A percentile compares a stretch with the other conserved stretches of the same genome.
Conservation (phyloP, 2,113 vertebrate species). For the Bubalus kerabau region DNA sequence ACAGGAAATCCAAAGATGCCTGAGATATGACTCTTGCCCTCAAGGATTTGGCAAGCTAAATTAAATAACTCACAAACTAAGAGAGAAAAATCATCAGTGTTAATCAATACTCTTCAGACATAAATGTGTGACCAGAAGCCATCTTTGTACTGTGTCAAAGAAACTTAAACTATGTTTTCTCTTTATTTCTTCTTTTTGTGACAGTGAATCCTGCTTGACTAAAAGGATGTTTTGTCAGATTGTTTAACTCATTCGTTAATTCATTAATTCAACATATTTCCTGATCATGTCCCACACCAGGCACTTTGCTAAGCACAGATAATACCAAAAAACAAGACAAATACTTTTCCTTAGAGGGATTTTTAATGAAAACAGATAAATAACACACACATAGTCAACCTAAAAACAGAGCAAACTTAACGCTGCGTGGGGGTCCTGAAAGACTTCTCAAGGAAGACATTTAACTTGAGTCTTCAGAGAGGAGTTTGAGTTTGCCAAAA, state of each 20-base stretch:
- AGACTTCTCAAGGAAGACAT: background rate
- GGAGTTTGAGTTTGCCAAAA: background rate
- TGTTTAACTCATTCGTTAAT: background rate
- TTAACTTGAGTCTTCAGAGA: background rate
- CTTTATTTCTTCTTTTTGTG: background rate
- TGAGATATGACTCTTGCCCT: background rate
- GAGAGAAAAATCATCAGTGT: background rate
- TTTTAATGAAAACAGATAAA: slow-evolving; percentile 38
- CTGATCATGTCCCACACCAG: background rate
- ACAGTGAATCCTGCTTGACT: background rate
- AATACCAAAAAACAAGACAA: background rate
- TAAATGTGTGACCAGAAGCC: background rate
- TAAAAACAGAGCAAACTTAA: background rate
- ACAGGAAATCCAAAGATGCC: background rate
- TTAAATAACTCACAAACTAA: background rate
- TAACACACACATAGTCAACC: background rate
- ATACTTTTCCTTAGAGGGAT: background rate
- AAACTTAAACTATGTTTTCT: background rate
- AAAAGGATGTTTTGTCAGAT: background rate
- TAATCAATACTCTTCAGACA: background rate
- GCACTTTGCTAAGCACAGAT: slow-evolving; percentile 11
- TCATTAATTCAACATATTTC: slow-evolving; percentile 13
- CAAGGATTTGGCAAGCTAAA: background rate
- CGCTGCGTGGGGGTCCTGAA: background rate
- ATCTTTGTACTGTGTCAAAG: background rate